Percentiles rank a stretch among this genome's conserved stretches.
Evolutionary conservation across 2,888 invertebrate genomes (phyloP).

Genomic region (Cenopis cana): DNA sequence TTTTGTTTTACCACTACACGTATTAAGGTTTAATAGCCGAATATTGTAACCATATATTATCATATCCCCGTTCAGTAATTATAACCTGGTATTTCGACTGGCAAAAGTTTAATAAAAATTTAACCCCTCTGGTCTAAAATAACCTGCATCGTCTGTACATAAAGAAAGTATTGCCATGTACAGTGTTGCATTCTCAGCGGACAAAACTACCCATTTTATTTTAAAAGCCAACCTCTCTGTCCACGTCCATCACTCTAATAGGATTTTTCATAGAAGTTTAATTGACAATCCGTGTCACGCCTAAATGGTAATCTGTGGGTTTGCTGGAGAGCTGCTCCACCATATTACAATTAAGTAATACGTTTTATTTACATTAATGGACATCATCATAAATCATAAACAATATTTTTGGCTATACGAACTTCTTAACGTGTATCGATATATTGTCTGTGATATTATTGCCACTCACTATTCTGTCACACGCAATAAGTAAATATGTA

Average conservation of each 20-base stretch:
- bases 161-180: no score
- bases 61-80: neutral
- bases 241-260: constrained; percentile 1
- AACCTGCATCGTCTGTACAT: neutral
- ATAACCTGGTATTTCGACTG: neutral
- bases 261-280: constrained; percentile 31
- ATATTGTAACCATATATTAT: neutral
- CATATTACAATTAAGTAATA: no score
- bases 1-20: neutral
- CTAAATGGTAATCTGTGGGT: constrained; percentile 22
- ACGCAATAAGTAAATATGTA: no score
- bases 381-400: no score
- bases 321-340: no score
- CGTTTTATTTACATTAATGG: no score
- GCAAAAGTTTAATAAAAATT: neutral
- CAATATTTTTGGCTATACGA: no score
- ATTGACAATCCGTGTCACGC: constrained; percentile 33
- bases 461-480: no score
- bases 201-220: neutral
- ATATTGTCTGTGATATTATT: no score
- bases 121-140: neutral
- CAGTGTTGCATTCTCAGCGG: neutral
- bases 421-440: no score
- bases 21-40: neutral
- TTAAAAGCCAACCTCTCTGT: constrained; percentile 9